Evolutionary conservation across 1,140 invertebrate species (phyloP), one percentile per base, ranked within the genome.

Genomic region (Cydia pomonella): DNA sequence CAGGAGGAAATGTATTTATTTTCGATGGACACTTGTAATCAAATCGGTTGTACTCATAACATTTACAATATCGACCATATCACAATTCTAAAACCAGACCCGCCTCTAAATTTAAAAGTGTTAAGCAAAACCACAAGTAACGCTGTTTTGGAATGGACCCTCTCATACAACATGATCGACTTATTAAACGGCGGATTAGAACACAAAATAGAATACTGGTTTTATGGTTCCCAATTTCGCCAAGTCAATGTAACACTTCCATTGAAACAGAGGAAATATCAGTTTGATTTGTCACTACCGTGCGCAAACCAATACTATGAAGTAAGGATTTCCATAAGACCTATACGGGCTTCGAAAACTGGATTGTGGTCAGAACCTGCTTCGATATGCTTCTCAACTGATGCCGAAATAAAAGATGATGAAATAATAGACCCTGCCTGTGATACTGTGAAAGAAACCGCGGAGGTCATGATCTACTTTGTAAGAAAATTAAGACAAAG

Each of bases 191-290:
- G 4, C 1, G 47, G 47, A 50, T 16, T 50, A 3, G 47, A 50
- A 50, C 47, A 50, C 47, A 50, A 50, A 50, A 18, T 50, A 50
- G 47, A 50, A 18, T 50, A 50, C n/a, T 50, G 47, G 47, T 50
- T n/a, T n/a, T 50, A 50, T 50, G n/a, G 47, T 7, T 5, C 3
- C 9, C 47, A 16, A 18, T 50, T 50, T 18, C 13, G 47, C 5
- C 47, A 50, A 50, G 47, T 50, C 13, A 18, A 50, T 50, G n/a
- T 18, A 18, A n/a, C 47, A 50, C 13, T 50, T 4, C n/a, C 47
- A 18, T 18, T 18, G 18, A 50, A n/a, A 50, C 13, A 50, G 3
- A n/a, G 16, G 10, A 50, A 18, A 16, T 18, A 50, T 50, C 13
- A 16, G 2, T n/a, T 50, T n/a, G 3, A 50, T 3, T 6, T 50